A percentile compares a stretch with the other conserved stretches of the same genome.
phyloP scores from a whole-genome alignment of 1,140 invertebrate genomes.

The Agrypnia vestita region DNA sequence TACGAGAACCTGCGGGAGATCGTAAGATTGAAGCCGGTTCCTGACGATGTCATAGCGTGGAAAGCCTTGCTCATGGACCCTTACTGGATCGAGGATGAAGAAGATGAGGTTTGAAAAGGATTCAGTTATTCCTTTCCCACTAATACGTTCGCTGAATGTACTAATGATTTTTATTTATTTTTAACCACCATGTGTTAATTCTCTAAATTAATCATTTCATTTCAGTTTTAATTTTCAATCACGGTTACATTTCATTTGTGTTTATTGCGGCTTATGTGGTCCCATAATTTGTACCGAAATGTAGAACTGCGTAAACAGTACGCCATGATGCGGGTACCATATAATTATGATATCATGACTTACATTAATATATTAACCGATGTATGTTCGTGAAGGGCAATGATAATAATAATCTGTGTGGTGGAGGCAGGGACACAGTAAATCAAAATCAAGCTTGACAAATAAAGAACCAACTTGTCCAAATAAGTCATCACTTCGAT shows the following conservation, averaged over 20 bases:
- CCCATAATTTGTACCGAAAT: too few relatives aligned
- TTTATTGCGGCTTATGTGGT: too few relatives aligned
- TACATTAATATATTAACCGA: too few relatives aligned
- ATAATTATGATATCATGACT: too few relatives aligned
- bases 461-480: too few relatives aligned
- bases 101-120: slow-evolving; percentile 69
- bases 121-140: neutral
- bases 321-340: too few relatives aligned
- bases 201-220: neutral
- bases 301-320: too few relatives aligned
- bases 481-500: too few relatives aligned
- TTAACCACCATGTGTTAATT: neutral
- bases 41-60: slow-evolving; percentile 70
- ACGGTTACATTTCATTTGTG: neutral
- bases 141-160: neutral
- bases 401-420: too few relatives aligned
- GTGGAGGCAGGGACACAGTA: too few relatives aligned
- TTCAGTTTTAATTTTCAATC: neutral
- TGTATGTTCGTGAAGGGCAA: too few relatives aligned
- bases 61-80: slow-evolving; percentile 69
- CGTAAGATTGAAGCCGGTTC: slow-evolving; percentile 66
- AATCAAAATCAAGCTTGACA: too few relatives aligned
- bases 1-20: slow-evolving; percentile 66
- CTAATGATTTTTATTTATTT: neutral
- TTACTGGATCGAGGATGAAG: slow-evolving; percentile 71